A percentile compares a stretch with the other conserved stretches of the same genome.
phyloP scores from a whole-genome alignment of 2,797 vertebrate genomes.

The Rhadinocentrus ornatus region DNA sequence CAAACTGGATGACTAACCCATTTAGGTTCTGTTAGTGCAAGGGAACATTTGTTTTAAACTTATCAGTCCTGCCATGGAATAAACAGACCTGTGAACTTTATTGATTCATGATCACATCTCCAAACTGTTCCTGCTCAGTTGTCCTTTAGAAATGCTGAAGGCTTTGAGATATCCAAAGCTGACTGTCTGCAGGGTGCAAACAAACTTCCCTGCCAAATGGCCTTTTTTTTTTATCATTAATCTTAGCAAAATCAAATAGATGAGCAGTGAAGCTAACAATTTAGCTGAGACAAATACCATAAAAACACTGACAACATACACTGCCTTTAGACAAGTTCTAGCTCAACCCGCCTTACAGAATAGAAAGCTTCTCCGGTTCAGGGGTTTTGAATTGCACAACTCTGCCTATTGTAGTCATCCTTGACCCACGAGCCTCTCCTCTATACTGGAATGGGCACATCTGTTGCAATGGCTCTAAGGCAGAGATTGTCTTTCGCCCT shows the following conservation, averaged over 20 bases:
- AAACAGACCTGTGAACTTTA: slow-evolving; percentile 25
- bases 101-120: slow-evolving; percentile 12
- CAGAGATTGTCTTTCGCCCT: slow-evolving; percentile 75
- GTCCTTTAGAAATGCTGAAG: not conserved
- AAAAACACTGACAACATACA: slow-evolving; percentile 40
- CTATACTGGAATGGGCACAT: slow-evolving; percentile 72
- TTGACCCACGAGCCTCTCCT: slow-evolving; percentile 71
- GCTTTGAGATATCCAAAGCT: not conserved
- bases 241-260: slow-evolving; percentile 8
- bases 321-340: slow-evolving; percentile 22
- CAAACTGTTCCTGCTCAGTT: not conserved
- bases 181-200: not conserved
- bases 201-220: not conserved
- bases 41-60: slow-evolving; percentile 10
- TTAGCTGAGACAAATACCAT: slow-evolving; percentile 29
- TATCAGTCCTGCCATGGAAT: slow-evolving; percentile 16
- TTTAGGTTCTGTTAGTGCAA: slow-evolving; percentile 43
- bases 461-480: slow-evolving; percentile 75
- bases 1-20: slow-evolving; percentile 41
- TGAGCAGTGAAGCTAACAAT: slow-evolving; percentile 38
- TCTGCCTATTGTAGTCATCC: slow-evolving; percentile 77
- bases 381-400: slow-evolving; percentile 76
- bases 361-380: slow-evolving; percentile 56
- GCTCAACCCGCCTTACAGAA: slow-evolving; percentile 27
- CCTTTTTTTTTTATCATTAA: slow-evolving; percentile 10